These are phyloP conservation scores for Anarsia innoxiella DNA, from an alignment of 2,888 invertebrate genomes.

Conservation along the genomic window DNA sequence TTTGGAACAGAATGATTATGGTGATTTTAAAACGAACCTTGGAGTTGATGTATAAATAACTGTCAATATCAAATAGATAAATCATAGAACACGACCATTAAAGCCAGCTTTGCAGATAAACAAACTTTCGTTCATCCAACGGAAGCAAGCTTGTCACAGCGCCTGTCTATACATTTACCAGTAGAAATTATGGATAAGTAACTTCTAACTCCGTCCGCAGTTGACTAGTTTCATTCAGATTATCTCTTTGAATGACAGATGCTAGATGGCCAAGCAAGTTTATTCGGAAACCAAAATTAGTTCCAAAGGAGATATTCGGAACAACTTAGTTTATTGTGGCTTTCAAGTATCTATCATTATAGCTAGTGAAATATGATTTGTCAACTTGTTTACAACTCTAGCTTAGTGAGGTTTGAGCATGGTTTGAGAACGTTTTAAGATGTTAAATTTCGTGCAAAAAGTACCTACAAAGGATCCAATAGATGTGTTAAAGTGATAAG, in stretches of 20 bases:
- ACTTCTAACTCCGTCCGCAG: neutral
- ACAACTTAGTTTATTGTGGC: neutral
- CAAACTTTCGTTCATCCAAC: neutral
- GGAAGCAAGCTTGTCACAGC: neutral
- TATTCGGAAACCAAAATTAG: slow-evolving; percentile 1
- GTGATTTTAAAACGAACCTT: too few relatives aligned
- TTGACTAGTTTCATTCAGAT: slow-evolving; percentile 2
- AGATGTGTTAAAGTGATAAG: neutral
- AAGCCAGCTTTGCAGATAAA: neutral
- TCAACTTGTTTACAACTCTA: too few relatives aligned
- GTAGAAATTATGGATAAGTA: neutral
- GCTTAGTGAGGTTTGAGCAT: neutral
- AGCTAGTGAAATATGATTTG: too few relatives aligned
- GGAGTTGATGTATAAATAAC: too few relatives aligned
- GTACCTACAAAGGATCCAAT: neutral
- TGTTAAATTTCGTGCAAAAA: neutral
- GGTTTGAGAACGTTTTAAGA: neutral
- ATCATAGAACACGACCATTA: neutral
- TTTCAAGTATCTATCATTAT: neutral
- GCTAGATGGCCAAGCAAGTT: slow-evolving; percentile 1
- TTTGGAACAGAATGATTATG: too few relatives aligned
- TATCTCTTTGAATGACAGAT: slow-evolving; percentile 4
- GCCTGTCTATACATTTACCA: neutral
- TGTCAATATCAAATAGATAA: neutral
- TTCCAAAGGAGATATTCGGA: slow-evolving; percentile 1